Conservation (phyloP, 2,888 invertebrate genomes). For the Tetragonula carbonaria region DNA sequence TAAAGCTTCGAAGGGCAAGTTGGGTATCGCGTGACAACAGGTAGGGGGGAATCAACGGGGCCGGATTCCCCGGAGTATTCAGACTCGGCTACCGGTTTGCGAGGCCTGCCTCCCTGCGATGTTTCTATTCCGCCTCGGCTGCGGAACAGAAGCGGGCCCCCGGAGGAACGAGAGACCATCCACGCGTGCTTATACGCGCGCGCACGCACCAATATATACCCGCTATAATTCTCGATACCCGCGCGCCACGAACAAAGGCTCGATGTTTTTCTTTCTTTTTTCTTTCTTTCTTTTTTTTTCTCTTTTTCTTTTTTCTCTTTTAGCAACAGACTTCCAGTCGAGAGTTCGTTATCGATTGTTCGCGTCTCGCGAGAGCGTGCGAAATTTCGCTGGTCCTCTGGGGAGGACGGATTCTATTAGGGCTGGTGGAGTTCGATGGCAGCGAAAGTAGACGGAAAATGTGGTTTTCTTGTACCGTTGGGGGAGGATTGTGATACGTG, state of each 20-base stretch:
- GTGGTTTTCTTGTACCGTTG: constrained; percentile 33
- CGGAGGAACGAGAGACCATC: constrained; percentile 20
- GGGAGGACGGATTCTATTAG: constrained; percentile 33
- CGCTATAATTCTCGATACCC: constrained; percentile 2
- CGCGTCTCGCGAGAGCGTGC: constrained; percentile 17
- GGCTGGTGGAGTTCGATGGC: constrained; percentile 10
- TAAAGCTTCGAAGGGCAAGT: constrained; percentile 64
- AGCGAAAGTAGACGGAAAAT: constrained; percentile 35
- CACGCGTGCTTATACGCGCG: constrained; percentile 20
- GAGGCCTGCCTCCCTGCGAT: constrained; percentile 28
- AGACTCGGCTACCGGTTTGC: constrained; percentile 63
- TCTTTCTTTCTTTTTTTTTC: too few relatives aligned
- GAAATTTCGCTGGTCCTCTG: constrained; percentile 15
- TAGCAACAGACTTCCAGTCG: background rate
- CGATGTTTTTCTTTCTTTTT: background rate
- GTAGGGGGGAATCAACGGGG: constrained; percentile 62
- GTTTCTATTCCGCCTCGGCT: constrained; percentile 48
- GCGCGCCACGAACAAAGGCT: background rate
- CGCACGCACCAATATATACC: background rate
- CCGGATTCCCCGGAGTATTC: constrained; percentile 62
- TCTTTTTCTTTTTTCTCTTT: background rate
- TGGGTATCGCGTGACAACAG: constrained; percentile 77
- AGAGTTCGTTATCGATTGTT: constrained; percentile 39
- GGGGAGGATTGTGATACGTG: background rate
- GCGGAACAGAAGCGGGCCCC: constrained; percentile 21